These are phyloP conservation scores for Bombyx mori DNA, from an alignment of 1,140 invertebrate species.

Conservation along the genomic window DNA sequence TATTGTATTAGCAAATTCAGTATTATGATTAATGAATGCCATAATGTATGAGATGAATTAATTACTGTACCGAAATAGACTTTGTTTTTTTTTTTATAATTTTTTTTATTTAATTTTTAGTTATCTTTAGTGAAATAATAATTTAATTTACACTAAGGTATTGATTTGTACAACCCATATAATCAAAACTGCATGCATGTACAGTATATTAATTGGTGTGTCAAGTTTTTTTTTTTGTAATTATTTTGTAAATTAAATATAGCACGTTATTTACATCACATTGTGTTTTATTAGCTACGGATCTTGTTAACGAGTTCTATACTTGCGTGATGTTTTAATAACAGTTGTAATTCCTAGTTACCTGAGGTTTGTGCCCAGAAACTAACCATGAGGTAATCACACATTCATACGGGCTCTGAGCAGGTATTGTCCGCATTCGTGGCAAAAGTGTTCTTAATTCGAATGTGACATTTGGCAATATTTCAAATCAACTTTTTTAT, in stretches of 20 bases:
- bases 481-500: too few species aligned
- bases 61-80: constrained; percentile 12
- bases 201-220: constrained; percentile 64
- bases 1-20: constrained; percentile 67
- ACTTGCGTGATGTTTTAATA: too few species aligned
- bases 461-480: too few species aligned
- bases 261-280: constrained; percentile 68
- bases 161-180: constrained; percentile 41
- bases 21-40: constrained; percentile 65
- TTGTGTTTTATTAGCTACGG: neutral
- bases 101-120: constrained; percentile 48
- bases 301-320: too few species aligned
- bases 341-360: too few species aligned
- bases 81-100: constrained; percentile 35
- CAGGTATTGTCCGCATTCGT: too few species aligned
- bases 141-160: constrained; percentile 21
- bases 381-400: too few species aligned
- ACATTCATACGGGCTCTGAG: too few species aligned
- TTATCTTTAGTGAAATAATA: constrained; percentile 43
- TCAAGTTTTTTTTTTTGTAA: constrained; percentile 53
- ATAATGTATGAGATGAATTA: constrained; percentile 65
- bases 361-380: too few species aligned
- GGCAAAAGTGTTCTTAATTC: too few species aligned
- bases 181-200: constrained; percentile 63
- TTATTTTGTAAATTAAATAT: constrained; percentile 70